Base-by-base conservation (phyloP, 2,888 invertebrate genomes). In the Hartigia nigra region DNA sequence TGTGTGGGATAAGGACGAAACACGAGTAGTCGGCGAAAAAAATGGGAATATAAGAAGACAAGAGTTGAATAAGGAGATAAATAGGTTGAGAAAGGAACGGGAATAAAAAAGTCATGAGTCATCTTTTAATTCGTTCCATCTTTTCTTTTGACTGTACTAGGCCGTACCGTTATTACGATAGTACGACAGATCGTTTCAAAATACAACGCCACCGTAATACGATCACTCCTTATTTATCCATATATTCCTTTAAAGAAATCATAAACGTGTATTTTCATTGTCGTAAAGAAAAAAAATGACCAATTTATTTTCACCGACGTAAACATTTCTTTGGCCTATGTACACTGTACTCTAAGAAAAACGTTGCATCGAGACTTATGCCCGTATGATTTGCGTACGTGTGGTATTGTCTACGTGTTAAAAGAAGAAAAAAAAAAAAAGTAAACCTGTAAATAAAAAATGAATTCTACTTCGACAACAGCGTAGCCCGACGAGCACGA, bases 51-150 rank as follows among this genome's bases (percentile, higher is more conserved):
- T 14, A 39, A 14, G 39, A 39, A 1, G 39, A 39, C 14, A 39
- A 23, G 39, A 5, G 23, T 39, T 39, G 32, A 75, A 80, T 78
- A 77, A 82, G 76, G 75, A 81, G 79, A 80, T 81, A 77, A 78
- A 79, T 37, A 72, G 80, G 70, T 75, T 76, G 81, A 79, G 77
- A 77, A 80, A 78, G 77, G 77, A 77, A 82, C 83, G 72, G 82
- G 80, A 81, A 79, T 70, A 78, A 79, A 36, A 75, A 79, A 70
- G 32, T 81, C 78, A 83, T 76, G 80, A 81, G 81, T 85, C 82
- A 82, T 82, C 76, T 84, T 83, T 75, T 36, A 77, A 77, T 75
- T 75, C 31, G 79, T 75, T 70, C 77, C 77, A 79, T 69, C 70
- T 79, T 76, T 76, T 76, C n/a, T 31, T 74, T 72, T 34, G 11